Conservation (phyloP, 1,140 invertebrate genomes). For the Dysdera silvatica region DNA sequence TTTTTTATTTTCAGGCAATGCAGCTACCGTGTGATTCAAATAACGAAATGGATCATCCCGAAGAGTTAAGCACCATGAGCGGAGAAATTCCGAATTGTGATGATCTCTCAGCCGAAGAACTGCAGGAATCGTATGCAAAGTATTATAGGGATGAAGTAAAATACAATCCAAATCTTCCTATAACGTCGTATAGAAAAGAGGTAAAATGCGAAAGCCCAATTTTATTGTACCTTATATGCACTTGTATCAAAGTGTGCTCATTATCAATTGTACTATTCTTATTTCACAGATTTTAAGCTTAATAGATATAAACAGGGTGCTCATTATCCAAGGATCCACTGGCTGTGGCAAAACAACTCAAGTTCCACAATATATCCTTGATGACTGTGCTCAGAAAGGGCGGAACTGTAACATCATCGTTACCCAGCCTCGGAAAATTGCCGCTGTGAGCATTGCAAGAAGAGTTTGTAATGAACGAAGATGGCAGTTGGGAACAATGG, state of each 20-base stretch:
- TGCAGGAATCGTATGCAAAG: background rate
- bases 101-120: background rate
- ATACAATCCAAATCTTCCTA: slow-evolving; percentile 13
- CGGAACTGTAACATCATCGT: slow-evolving; percentile 71
- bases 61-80: background rate
- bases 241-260: background rate
- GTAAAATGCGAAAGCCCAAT: background rate
- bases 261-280: background rate
- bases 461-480: slow-evolving; percentile 67
- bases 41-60: slow-evolving; percentile 15
- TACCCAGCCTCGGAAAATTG: slow-evolving; percentile 72
- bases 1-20: too few species aligned
- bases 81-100: background rate
- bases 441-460: slow-evolving; percentile 70
- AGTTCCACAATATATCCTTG: slow-evolving; percentile 88
- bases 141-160: background rate
- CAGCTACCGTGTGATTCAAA: too few species aligned
- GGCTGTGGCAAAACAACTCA: slow-evolving; percentile 78
- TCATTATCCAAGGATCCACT: slow-evolving; percentile 84
- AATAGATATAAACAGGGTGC: slow-evolving; percentile 75
- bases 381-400: slow-evolving; percentile 57
- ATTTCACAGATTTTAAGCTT: slow-evolving; percentile 57
- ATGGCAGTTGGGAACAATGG: slow-evolving; percentile 64
- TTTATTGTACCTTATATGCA: background rate
- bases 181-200: slow-evolving; percentile 10